Percentiles rank a stretch among this genome's conserved stretches.
Conservation (phyloP, 2,797 vertebrate genomes). For the Coregonus ussuriensis region DNA sequence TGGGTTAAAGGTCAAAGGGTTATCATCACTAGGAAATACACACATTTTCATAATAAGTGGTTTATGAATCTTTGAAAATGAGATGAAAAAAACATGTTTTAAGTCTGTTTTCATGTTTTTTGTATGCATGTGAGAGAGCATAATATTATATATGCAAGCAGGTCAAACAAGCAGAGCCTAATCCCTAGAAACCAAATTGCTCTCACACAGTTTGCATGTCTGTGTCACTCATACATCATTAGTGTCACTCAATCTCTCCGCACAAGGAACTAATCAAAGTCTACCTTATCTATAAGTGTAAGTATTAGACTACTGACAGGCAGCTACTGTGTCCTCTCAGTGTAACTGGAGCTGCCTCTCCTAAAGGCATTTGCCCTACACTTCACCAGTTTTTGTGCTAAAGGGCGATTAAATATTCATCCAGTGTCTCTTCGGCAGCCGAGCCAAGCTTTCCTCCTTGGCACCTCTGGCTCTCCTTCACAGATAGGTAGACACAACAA, state of each 20-base stretch:
- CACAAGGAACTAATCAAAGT: conserved; percentile 48
- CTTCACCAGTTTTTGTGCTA: conserved; percentile 96
- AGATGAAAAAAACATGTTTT: not conserved
- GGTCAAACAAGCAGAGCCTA: not conserved
- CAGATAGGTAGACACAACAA: conserved; percentile 29
- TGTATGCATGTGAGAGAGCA: too few relatives aligned
- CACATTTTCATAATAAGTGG: not conserved
- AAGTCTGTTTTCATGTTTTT: not conserved
- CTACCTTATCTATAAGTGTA: not conserved
- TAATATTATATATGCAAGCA: not conserved
- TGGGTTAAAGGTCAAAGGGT: conserved; percentile 14
- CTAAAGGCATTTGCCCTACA: conserved; percentile 48
- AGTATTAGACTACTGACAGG: not conserved
- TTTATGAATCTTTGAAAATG: not conserved
- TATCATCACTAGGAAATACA: not conserved
- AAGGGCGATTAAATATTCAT: conserved; percentile 93
- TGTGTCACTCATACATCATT: not conserved
- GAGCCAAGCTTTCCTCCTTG: conserved; percentile 59
- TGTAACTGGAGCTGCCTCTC: conserved; percentile 51
- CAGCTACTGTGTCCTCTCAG: conserved; percentile 12
- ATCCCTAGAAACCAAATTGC: not conserved
- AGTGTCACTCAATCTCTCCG: conserved; percentile 3
- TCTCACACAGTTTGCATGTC: not conserved
- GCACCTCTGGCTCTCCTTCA: conserved; percentile 68
- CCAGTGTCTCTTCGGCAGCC: conserved; percentile 86